A percentile compares a stretch with the other conserved stretches of the same genome.
Evolutionary conservation across 2,797 vertebrate species (phyloP).

Genomic region (Phalloptychus januarius): DNA sequence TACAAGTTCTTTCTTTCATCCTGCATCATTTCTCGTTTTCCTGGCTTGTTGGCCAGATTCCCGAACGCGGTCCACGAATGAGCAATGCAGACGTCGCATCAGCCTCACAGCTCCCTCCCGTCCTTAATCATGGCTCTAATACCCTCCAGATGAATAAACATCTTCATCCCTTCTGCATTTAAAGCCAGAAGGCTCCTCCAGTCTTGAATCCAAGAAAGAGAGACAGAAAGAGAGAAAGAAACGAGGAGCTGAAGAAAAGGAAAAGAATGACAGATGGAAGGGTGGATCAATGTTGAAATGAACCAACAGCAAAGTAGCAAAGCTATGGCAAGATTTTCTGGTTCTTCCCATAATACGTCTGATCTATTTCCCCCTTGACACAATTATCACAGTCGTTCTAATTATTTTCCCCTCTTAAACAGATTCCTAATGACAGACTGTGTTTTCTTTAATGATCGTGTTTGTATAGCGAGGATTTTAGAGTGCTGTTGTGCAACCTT

Average conservation of each 20-base stretch:
- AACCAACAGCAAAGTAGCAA: constrained; percentile 79
- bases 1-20: constrained; percentile 68
- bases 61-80: constrained; percentile 80
- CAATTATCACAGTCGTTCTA: constrained; percentile 79
- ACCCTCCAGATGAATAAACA: constrained; percentile 98
- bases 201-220: constrained; percentile 70
- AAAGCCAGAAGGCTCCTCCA: constrained; percentile 87
- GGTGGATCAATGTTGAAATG: constrained; percentile 76
- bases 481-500: constrained; percentile 73
- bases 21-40: constrained; percentile 81
- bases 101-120: constrained; percentile 75
- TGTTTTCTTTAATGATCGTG: constrained; percentile 60
- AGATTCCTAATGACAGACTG: constrained; percentile 67
- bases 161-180: constrained; percentile 85
- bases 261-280: constrained; percentile 74
- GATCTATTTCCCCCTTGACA: constrained; percentile 78
- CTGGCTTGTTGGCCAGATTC: constrained; percentile 83
- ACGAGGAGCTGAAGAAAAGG: constrained; percentile 62
- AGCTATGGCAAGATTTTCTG: constrained; percentile 73
- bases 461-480: constrained; percentile 63
- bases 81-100: constrained; percentile 89
- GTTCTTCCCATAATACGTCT: constrained; percentile 72
- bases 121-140: constrained; percentile 95
- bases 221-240: constrained; percentile 59
- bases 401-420: constrained; percentile 72